Percentiles rank a stretch among this genome's conserved stretches.
These are phyloP conservation scores for Dryas iulia DNA, from an alignment of 1,140 invertebrate species.

Conservation along the genomic window DNA sequence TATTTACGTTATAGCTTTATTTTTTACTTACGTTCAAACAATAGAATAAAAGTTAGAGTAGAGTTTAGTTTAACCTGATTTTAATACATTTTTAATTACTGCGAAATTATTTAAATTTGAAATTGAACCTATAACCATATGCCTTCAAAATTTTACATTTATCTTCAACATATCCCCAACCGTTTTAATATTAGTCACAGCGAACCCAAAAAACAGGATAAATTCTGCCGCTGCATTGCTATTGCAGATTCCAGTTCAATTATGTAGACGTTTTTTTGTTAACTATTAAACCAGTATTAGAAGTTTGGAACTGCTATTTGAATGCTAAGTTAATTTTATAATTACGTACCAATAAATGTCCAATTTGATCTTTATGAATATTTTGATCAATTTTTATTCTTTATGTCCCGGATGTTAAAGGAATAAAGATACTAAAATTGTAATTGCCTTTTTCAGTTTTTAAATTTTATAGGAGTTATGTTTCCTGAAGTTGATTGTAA, in stretches of 20 bases:
- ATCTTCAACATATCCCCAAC: too few species aligned
- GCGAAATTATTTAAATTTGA: too few species aligned
- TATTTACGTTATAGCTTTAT: too few species aligned
- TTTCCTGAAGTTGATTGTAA: too few species aligned
- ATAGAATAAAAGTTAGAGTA: too few species aligned
- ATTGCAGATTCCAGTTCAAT: slow-evolving; percentile 15
- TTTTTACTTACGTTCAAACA: too few species aligned
- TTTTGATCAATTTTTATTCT: neutral
- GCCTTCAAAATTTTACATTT: too few species aligned
- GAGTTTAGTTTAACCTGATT: too few species aligned
- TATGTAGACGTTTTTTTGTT: slow-evolving; percentile 22
- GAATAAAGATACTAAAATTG: neutral
- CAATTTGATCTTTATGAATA: slow-evolving; percentile 26
- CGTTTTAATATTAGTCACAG: neutral
- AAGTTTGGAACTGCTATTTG: slow-evolving; percentile 12
- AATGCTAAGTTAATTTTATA: slow-evolving; percentile 30
- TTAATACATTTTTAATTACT: too few species aligned
- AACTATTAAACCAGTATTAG: slow-evolving; percentile 21
- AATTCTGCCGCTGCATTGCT: slow-evolving; percentile 19
- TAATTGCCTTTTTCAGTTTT: neutral
- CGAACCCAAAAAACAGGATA: slow-evolving; percentile 21
- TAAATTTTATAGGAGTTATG: neutral
- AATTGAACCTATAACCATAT: too few species aligned
- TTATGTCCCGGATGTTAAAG: neutral
- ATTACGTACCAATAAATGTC: slow-evolving; percentile 24